These are phyloP conservation scores for Drosophila mettleri DNA, from an alignment of 2,888 invertebrate species.

Conservation along the genomic window DNA sequence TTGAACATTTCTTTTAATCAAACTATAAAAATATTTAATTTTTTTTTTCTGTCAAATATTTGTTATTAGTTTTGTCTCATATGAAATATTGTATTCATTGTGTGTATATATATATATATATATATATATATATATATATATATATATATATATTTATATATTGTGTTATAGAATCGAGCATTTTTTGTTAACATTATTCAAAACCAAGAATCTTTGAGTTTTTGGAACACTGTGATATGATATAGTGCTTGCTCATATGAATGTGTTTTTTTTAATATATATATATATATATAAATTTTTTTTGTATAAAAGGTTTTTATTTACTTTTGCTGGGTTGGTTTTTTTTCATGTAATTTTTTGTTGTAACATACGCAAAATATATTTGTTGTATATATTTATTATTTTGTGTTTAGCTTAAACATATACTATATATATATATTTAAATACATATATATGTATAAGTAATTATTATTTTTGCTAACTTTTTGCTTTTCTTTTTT, in stretches of 20 bases:
- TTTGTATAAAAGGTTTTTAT: slow-evolving; percentile 76
- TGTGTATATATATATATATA: slow-evolving; percentile 13
- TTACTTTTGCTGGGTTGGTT: slow-evolving; percentile 44
- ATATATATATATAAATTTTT: slow-evolving; percentile 57
- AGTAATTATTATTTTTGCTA: slow-evolving; percentile 59
- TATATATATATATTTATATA: slow-evolving; percentile 8
- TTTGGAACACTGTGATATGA: slow-evolving; percentile 43
- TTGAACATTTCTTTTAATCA: slow-evolving; percentile 29
- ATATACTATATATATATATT: slow-evolving; percentile 34
- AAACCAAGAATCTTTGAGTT: slow-evolving; percentile 23
- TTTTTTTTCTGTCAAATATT: slow-evolving; percentile 40
- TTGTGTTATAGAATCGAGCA: slow-evolving; percentile 25
- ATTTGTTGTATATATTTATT: slow-evolving; percentile 68
- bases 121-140: slow-evolving; percentile 16
- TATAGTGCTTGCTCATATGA: slow-evolving; percentile 20
- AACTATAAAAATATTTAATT: slow-evolving; percentile 39
- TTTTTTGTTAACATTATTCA: slow-evolving; percentile 28
- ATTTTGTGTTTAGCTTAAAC: slow-evolving; percentile 49
- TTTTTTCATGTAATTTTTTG: slow-evolving; percentile 50
- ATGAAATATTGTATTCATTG: slow-evolving; percentile 50
- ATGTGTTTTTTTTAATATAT: slow-evolving; percentile 59
- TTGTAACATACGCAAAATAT: slow-evolving; percentile 84
- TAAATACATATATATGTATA: slow-evolving; percentile 48
- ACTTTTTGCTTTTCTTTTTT: slow-evolving; percentile 49
- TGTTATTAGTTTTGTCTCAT: slow-evolving; percentile 49